Evolutionary conservation across 2,113 vertebrate genomes (phyloP).

Genomic region (Paratilapia polleni): DNA sequence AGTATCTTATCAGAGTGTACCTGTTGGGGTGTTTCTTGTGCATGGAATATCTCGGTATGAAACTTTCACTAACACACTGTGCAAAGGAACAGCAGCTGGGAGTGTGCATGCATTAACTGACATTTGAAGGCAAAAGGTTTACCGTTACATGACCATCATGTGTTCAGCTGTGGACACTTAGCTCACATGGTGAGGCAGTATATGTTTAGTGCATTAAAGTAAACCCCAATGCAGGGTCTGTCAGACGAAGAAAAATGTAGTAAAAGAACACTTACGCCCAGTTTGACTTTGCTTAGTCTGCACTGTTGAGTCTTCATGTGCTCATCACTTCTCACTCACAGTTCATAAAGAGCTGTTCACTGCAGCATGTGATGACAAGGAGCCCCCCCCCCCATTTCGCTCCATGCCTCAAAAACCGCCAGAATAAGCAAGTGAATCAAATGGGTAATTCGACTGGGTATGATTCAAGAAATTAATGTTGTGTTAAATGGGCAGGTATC

Average conservation of each 20-base stretch:
- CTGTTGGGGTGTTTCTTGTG: slow-evolving; percentile 41
- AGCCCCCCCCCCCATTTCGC: slow-evolving; percentile 45
- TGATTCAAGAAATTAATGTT: not conserved
- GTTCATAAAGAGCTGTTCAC: slow-evolving; percentile 48
- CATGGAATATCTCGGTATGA: slow-evolving; percentile 47
- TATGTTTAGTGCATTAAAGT: slow-evolving; percentile 33
- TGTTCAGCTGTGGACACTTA: slow-evolving; percentile 16
- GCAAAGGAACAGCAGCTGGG: slow-evolving; percentile 35
- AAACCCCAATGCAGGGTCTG: slow-evolving; percentile 58
- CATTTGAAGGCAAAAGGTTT: slow-evolving; percentile 19
- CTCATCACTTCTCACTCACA: slow-evolving; percentile 57
- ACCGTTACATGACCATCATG: not conserved
- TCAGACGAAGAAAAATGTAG: slow-evolving; percentile 18
- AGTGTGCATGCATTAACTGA: slow-evolving; percentile 40
- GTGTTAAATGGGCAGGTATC: not conserved
- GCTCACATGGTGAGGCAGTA: slow-evolving; percentile 10
- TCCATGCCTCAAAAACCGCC: slow-evolving; percentile 68
- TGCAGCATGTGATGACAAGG: slow-evolving; percentile 49
- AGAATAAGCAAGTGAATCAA: not conserved
- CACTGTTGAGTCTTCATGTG: slow-evolving; percentile 50
- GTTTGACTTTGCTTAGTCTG: slow-evolving; percentile 36
- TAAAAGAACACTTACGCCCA: slow-evolving; percentile 35
- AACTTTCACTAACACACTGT: slow-evolving; percentile 43
- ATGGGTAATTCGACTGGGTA: not conserved
- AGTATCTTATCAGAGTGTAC: not conserved